Evolutionary conservation across 2,797 vertebrate genomes (phyloP).

Genomic region (Hydrolagus colliei): DNA sequence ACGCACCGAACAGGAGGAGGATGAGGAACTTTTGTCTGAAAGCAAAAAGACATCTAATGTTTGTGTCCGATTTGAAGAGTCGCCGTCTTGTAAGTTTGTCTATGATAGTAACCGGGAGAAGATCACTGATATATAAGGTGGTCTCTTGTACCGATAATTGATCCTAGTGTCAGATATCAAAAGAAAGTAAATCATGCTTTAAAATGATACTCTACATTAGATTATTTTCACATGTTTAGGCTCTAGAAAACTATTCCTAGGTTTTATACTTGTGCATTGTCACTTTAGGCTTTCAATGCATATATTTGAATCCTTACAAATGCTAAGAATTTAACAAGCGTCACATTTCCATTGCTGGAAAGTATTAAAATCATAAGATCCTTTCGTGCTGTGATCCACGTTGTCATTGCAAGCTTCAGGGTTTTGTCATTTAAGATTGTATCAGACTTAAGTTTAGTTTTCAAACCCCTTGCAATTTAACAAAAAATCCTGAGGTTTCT

Average conservation of each 20-base stretch:
- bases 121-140: too few relatives aligned
- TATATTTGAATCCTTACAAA: too few relatives aligned
- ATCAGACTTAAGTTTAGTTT: neutral
- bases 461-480: neutral
- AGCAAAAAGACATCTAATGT: conserved; percentile 68
- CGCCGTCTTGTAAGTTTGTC: conserved; percentile 69
- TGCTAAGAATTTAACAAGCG: too few relatives aligned
- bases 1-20: conserved; percentile 76
- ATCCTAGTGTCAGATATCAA: too few relatives aligned
- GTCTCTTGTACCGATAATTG: too few relatives aligned
- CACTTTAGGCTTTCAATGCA: too few relatives aligned
- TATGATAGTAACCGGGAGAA: neutral
- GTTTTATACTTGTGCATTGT: too few relatives aligned
- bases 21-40: conserved; percentile 74
- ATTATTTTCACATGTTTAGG: too few relatives aligned
- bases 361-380: neutral
- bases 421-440: neutral
- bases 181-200: too few relatives aligned
- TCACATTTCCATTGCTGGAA: too few relatives aligned
- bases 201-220: too few relatives aligned
- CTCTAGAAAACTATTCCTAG: too few relatives aligned
- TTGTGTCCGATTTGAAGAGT: conserved; percentile 74
- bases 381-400: neutral
- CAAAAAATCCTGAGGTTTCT: neutral
- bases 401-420: neutral